phyloP scores from a whole-genome alignment of 2,888 invertebrate species.

The Rhagium mordax region DNA sequence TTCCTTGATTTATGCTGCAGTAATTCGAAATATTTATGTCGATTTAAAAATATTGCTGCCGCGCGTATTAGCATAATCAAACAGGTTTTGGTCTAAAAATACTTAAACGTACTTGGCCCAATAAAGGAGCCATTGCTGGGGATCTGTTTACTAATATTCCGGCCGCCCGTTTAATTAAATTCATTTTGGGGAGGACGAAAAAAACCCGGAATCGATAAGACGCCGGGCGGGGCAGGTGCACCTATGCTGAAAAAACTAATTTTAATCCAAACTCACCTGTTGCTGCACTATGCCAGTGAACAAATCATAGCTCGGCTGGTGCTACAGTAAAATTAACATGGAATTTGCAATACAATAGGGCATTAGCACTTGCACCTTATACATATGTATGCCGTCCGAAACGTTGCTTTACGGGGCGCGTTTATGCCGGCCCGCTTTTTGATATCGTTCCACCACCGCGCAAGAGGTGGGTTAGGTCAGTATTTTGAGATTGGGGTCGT shows the following conservation, averaged over 20 bases:
- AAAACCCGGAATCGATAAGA: constrained; percentile 28
- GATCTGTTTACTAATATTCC: constrained; percentile 14
- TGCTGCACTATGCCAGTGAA: constrained; percentile 55
- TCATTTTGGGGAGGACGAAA: background rate
- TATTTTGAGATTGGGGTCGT: background rate
- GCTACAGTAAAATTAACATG: constrained; percentile 68
- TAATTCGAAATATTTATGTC: constrained; percentile 1
- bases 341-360: constrained; percentile 71
- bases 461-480: constrained; percentile 32
- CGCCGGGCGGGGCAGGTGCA: constrained; percentile 24
- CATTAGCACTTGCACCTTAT: constrained; percentile 69
- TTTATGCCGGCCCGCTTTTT: constrained; percentile 57
- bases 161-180: background rate
- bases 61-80: constrained; percentile 13
- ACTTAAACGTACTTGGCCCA: background rate
- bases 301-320: constrained; percentile 65
- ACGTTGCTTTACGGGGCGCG: constrained; percentile 62
- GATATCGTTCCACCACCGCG: constrained; percentile 13
- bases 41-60: constrained; percentile 7
- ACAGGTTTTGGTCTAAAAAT: constrained; percentile 13
- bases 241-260: constrained; percentile 48
- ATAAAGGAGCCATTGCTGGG: background rate
- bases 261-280: constrained; percentile 62
- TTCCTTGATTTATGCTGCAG: background rate
- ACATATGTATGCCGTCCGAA: constrained; percentile 68